Conservation (phyloP, 2,888 invertebrate genomes). For the Mystacides longicornis region DNA sequence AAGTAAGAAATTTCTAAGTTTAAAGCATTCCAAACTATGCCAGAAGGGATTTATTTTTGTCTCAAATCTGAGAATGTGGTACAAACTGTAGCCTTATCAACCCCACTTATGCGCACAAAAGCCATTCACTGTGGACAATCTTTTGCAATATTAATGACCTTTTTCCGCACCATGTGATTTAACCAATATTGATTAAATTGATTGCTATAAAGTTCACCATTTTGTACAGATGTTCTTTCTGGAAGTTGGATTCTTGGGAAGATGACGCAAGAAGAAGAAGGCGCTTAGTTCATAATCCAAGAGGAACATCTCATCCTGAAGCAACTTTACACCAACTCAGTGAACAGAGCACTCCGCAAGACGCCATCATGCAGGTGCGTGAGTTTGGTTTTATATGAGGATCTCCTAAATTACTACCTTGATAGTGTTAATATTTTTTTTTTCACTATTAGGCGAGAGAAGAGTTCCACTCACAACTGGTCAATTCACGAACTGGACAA, state of each 20-base stretch:
- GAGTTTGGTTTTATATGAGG: neutral
- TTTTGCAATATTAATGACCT: too few relatives aligned
- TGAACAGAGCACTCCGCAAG: constrained; percentile 79
- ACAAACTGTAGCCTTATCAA: too few relatives aligned
- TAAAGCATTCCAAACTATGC: too few relatives aligned
- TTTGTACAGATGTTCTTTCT: constrained; percentile 56
- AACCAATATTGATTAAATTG: too few relatives aligned
- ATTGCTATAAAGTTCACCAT: too few relatives aligned
- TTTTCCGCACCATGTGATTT: too few relatives aligned
- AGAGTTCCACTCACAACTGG: constrained; percentile 88
- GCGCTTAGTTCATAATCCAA: constrained; percentile 90
- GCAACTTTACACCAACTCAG: constrained; percentile 78
- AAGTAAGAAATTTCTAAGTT: constrained; percentile 32
- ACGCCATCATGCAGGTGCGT: constrained; percentile 78
- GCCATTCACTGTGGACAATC: too few relatives aligned
- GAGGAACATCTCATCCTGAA: constrained; percentile 88
- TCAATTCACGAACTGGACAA: constrained; percentile 51
- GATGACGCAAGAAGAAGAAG: constrained; percentile 95
- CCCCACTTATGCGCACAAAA: too few relatives aligned
- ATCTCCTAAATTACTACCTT: neutral
- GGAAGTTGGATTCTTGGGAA: constrained; percentile 99
- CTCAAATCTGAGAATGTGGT: too few relatives aligned
- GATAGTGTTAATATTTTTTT: constrained; percentile 10
- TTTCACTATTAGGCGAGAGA: constrained; percentile 69
- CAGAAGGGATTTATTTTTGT: too few relatives aligned